Conservation (phyloP, 2,797 vertebrate genomes). For the Amblyopsis hoosieri region DNA sequence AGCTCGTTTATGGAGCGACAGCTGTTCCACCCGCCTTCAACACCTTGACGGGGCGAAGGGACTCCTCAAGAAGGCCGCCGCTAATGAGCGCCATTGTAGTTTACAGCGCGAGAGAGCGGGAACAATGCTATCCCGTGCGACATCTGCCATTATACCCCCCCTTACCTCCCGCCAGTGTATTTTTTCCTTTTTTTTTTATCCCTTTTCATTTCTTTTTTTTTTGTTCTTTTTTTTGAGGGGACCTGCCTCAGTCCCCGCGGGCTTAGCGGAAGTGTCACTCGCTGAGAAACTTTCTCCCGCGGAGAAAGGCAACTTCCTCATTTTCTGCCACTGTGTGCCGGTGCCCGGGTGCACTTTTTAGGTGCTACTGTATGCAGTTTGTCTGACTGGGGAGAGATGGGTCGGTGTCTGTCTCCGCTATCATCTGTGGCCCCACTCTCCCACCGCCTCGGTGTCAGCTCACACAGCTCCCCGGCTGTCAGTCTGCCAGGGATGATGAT, state of each 20-base stretch:
- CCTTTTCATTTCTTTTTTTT: conserved; percentile 29
- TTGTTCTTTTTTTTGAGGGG: conserved; percentile 37
- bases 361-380: conserved; percentile 66
- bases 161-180: background rate
- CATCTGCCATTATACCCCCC: conserved; percentile 51
- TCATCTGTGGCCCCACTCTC: conserved; percentile 65
- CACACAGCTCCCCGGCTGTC: conserved; percentile 69
- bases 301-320: conserved; percentile 36
- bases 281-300: conserved; percentile 54
- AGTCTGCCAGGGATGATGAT: conserved; percentile 73
- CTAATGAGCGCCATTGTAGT: conserved; percentile 70
- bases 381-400: conserved; percentile 66
- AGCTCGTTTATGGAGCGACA: conserved; percentile 74
- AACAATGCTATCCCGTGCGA: conserved; percentile 46
- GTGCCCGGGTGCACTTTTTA: conserved; percentile 66
- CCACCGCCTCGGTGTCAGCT: conserved; percentile 63
- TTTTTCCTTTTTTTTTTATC: conserved; percentile 29
- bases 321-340: conserved; percentile 51
- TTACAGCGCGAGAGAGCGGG: conserved; percentile 54
- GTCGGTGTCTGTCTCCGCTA: conserved; percentile 57
- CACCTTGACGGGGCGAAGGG: conserved; percentile 72
- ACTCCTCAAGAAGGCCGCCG: conserved; percentile 64
- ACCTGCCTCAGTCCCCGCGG: conserved; percentile 48
- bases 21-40: conserved; percentile 70
- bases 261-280: conserved; percentile 61